Evolutionary conservation across 1,140 invertebrate genomes (phyloP).

Genomic region (Medauroidea extradentata): DNA sequence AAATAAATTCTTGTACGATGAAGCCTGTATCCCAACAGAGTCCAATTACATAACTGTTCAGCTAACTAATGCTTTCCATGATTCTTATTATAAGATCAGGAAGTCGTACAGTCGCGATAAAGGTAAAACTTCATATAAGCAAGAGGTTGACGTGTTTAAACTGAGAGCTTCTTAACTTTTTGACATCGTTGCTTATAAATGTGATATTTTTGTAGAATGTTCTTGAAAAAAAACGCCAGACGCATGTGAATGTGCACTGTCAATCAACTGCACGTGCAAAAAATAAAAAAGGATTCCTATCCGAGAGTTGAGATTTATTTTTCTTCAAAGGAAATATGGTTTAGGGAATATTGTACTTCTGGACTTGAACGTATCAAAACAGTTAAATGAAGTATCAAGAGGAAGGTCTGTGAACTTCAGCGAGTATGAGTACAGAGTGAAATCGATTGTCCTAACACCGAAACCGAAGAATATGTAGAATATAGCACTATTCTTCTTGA

Average conservation of each 20-base stretch:
- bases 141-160: constrained; percentile 1
- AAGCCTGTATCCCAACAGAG: constrained; percentile 1
- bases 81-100: constrained; percentile 3
- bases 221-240: constrained; percentile 6
- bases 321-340: constrained; percentile 1
- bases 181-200: constrained; percentile 8
- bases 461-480: background rate
- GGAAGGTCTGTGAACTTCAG: background rate
- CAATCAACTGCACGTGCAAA: background rate
- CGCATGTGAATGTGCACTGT: background rate
- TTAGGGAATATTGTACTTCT: background rate
- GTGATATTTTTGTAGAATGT: background rate
- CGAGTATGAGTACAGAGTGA: background rate
- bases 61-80: constrained; percentile 4
- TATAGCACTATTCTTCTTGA: background rate
- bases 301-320: background rate
- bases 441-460: background rate
- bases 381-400: background rate
- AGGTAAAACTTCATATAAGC: constrained; percentile 4
- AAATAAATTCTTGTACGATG: constrained; percentile 8
- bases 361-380: background rate
- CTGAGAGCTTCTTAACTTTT: constrained; percentile 9
- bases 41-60: background rate
- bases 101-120: constrained; percentile 5
- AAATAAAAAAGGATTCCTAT: background rate